Evolutionary conservation across 2,888 invertebrate genomes (phyloP).

Genomic region (Callimorpha dominula): DNA sequence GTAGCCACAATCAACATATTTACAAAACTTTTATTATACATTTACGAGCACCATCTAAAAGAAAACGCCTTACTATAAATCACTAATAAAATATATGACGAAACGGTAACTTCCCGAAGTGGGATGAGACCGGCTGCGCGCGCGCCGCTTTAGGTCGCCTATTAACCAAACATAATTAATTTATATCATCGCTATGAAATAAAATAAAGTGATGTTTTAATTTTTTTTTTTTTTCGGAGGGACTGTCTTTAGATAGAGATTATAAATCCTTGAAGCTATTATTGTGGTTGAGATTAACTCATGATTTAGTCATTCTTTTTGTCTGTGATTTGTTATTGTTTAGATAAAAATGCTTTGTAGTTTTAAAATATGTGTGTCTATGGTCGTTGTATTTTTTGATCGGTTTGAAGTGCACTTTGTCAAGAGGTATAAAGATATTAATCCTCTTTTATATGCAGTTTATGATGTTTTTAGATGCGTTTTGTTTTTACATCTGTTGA

Average conservation of each 20-base stretch:
- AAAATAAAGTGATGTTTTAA: conserved; percentile 66
- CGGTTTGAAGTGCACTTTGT: conserved; percentile 39
- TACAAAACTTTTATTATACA: conserved; percentile 23
- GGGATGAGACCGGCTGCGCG: conserved; percentile 47
- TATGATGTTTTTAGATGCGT: conserved; percentile 20
- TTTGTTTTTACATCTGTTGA: conserved; percentile 15
- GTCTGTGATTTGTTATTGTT: conserved; percentile 59
- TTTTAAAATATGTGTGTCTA: conserved; percentile 45
- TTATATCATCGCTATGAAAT: conserved; percentile 65
- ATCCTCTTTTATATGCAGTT: conserved; percentile 18
- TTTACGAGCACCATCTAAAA: conserved; percentile 25
- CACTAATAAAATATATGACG: conserved; percentile 46
- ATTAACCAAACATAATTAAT: conserved; percentile 83
- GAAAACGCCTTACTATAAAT: conserved; percentile 34
- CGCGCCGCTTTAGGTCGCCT: conserved; percentile 50
- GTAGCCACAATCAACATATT: conserved; percentile 20
- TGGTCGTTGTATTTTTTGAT: conserved; percentile 40
- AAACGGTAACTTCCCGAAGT: conserved; percentile 42
- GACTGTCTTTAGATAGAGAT: conserved; percentile 38
- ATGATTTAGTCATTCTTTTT: conserved; percentile 60
- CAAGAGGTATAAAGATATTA: conserved; percentile 24
- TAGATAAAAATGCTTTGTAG: conserved; percentile 60
- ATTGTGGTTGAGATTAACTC: conserved; percentile 66
- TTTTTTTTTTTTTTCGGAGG: conserved; percentile 56
- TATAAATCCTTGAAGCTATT: conserved; percentile 60